phyloP scores from a whole-genome alignment of 1,140 invertebrate genomes.

The Sarcophaga peregrina region DNA sequence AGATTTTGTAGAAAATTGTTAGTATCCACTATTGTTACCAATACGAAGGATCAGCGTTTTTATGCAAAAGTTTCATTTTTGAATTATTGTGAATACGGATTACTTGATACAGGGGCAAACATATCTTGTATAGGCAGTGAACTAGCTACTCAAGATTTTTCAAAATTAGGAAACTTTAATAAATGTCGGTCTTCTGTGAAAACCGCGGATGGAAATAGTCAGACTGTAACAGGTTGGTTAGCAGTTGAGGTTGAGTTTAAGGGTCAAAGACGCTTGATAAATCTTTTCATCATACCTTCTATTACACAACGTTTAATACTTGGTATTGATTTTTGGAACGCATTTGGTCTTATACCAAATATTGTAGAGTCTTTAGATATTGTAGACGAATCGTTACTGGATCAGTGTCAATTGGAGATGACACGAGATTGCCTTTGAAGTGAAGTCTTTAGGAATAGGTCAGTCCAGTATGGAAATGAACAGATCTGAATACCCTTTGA shows the following conservation, averaged over 20 bases:
- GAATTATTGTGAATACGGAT: not conserved
- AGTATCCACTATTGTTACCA: not conserved
- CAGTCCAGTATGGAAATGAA: not conserved
- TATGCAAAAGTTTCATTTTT: conserved; percentile 30
- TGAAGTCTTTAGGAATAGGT: not conserved
- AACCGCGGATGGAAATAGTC: conserved; percentile 17
- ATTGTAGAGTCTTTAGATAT: not conserved
- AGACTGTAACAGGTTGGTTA: not conserved
- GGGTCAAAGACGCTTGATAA: not conserved
- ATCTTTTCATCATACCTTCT: conserved; percentile 24
- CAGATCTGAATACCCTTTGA: conserved; percentile 29
- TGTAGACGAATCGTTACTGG: not conserved
- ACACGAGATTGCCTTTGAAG: not conserved
- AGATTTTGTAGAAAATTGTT: not conserved
- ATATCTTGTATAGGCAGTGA: conserved; percentile 29
- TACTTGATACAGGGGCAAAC: conserved; percentile 27
- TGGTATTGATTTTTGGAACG: conserved; percentile 32
- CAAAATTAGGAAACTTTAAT: not conserved
- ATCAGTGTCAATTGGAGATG: not conserved
- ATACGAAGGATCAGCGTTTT: not conserved
- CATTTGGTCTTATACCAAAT: not conserved
- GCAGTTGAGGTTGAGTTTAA: conserved; percentile 5
- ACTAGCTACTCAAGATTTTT: conserved; percentile 29
- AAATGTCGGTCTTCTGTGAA: not conserved
- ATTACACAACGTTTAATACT: conserved; percentile 9